Evolutionary conservation across 53 echinoderm and acorn worm species (phyloP).

Genomic region (Hippasteria phrygiana): DNA sequence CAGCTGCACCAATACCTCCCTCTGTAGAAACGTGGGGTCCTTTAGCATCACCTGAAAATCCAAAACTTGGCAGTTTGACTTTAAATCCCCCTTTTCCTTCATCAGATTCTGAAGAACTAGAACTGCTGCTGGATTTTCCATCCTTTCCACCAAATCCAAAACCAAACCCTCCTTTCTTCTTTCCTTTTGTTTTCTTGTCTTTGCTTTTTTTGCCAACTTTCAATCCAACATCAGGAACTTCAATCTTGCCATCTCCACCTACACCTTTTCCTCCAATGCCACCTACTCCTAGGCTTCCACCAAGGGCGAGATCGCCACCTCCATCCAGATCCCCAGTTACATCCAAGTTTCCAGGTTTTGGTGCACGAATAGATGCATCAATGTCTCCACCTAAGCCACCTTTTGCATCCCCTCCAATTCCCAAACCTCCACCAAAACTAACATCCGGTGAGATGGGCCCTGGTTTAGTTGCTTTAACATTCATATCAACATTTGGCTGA

Average conservation of each 20-base stretch:
- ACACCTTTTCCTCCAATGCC: no score
- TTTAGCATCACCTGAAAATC: conserved; percentile 41
- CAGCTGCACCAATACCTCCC: conserved; percentile 50
- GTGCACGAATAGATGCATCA: conserved; percentile 22
- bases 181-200: conserved; percentile 47
- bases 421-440: conserved; percentile 48
- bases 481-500: conserved; percentile 35
- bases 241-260: conserved; percentile 32
- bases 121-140: conserved; percentile 45
- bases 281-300: conserved; percentile 36
- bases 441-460: neutral
- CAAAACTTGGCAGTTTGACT: conserved; percentile 41
- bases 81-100: conserved; percentile 25
- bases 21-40: conserved; percentile 45
- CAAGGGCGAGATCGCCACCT: conserved; percentile 12
- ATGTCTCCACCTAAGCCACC: conserved; percentile 30
- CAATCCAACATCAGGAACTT: conserved; percentile 54
- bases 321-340: conserved; percentile 52
- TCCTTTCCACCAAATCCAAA: conserved; percentile 39
- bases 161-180: conserved; percentile 36
- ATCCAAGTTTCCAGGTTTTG: no score
- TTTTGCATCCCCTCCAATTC: conserved; percentile 22
- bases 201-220: conserved; percentile 28
- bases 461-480: conserved; percentile 36
- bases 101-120: conserved; percentile 48